Evolutionary conservation across 2,797 vertebrate species (phyloP).

Genomic region (Tokudaia muenninki): DNA sequence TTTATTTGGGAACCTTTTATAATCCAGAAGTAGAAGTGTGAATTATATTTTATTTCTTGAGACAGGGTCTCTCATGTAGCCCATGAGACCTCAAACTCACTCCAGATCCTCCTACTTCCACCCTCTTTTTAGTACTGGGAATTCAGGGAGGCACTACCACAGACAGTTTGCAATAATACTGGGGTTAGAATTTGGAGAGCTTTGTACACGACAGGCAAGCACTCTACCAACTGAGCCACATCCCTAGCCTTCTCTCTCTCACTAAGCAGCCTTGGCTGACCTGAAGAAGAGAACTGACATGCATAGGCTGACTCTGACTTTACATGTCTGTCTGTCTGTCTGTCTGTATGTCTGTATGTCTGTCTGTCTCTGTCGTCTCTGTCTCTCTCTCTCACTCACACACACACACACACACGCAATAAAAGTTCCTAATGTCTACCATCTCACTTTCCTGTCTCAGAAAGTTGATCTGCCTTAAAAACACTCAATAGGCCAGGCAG

Average conservation of each 20-base stretch:
- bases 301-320: background rate
- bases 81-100: background rate
- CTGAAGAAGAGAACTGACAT: background rate
- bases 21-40: conserved; percentile 15
- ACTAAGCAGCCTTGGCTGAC: too few species aligned
- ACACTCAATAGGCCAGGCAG: background rate
- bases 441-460: conserved; percentile 27
- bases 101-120: background rate
- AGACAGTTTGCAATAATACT: background rate
- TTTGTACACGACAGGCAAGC: background rate
- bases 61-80: background rate
- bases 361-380: too few species aligned
- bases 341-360: too few species aligned
- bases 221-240: background rate
- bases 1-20: conserved; percentile 27
- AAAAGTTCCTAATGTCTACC: conserved; percentile 32
- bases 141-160: background rate
- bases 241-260: background rate
- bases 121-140: too few species aligned
- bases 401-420: background rate
- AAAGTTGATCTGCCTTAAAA: conserved; percentile 24
- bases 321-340: background rate
- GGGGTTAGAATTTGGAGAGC: background rate
- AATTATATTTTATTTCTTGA: conserved; percentile 27
- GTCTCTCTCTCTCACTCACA: too few species aligned